A percentile compares a stretch with the other conserved stretches of the same genome.
phyloP scores from a whole-genome alignment of 2,888 invertebrate genomes.

The Oscheius sp. region DNA sequence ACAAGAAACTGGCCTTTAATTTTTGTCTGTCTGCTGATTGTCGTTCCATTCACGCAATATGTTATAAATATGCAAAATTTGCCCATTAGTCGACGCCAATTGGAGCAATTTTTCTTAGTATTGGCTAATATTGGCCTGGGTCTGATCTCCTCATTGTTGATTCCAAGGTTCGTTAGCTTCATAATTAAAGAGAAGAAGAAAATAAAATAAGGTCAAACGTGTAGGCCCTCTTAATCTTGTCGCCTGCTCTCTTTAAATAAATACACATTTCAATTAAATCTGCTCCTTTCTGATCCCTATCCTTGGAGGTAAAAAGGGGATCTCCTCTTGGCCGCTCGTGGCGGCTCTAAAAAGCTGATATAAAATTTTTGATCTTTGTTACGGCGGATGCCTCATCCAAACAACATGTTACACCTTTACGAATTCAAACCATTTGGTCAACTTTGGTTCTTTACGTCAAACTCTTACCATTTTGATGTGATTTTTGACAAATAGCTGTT shows the following conservation, averaged over 20 bases:
- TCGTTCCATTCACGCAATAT: no score
- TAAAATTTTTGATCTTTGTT: background rate
- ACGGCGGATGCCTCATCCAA: background rate
- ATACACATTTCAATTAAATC: background rate
- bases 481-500: no score
- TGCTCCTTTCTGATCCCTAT: background rate
- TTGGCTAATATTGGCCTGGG: background rate
- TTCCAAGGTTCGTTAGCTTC: background rate
- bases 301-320: background rate
- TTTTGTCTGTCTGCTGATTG: no score
- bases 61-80: slow-evolving; percentile 5
- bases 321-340: no score
- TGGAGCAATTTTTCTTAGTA: background rate
- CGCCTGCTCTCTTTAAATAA: background rate
- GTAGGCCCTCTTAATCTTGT: background rate
- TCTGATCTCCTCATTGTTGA: background rate
- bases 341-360: background rate
- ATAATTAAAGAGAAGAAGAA: background rate
- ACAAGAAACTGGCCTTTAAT: no score
- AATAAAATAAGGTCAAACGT: no score
- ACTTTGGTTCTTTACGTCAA: slow-evolving; percentile 6
- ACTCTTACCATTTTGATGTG: no score
- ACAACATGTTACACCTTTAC: slow-evolving; percentile 3
- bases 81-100: background rate
- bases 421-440: slow-evolving; percentile 2